These are phyloP conservation scores for Furnarius figulus DNA, from an alignment of 2,113 vertebrate genomes.

Conservation along the genomic window DNA sequence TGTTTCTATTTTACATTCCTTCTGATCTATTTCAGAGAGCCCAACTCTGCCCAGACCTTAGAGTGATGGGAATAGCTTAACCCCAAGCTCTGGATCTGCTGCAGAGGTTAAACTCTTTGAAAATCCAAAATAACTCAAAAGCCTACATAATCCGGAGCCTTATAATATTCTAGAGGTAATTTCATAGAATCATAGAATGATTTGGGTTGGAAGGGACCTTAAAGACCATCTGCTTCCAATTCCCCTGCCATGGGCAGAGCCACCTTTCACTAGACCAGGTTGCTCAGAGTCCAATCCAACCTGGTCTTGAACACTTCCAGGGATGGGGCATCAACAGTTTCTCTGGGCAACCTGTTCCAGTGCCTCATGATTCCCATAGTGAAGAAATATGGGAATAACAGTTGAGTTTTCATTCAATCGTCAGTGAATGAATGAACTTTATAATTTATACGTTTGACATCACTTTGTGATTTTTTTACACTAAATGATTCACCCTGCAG, in stretches of 20 bases:
- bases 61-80: neutral
- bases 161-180: neutral
- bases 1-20: neutral
- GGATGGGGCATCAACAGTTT: rapidly evolving
- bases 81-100: neutral
- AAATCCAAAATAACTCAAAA: neutral
- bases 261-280: rapidly evolving
- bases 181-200: neutral
- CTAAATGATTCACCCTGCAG: neutral
- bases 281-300: neutral
- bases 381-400: neutral
- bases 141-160: neutral
- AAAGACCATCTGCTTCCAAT: neutral
- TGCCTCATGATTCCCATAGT: neutral
- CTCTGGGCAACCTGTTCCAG: neutral
- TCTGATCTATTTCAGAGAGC: neutral
- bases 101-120: neutral
- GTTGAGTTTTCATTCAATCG: neutral
- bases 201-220: neutral
- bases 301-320: neutral
- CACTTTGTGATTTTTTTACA: neutral
- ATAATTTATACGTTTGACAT: neutral
- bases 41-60: neutral
- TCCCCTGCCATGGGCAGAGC: neutral
- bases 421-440: neutral